phyloP scores from a whole-genome alignment of 2,888 invertebrate species.

The Cheilosia soror region DNA sequence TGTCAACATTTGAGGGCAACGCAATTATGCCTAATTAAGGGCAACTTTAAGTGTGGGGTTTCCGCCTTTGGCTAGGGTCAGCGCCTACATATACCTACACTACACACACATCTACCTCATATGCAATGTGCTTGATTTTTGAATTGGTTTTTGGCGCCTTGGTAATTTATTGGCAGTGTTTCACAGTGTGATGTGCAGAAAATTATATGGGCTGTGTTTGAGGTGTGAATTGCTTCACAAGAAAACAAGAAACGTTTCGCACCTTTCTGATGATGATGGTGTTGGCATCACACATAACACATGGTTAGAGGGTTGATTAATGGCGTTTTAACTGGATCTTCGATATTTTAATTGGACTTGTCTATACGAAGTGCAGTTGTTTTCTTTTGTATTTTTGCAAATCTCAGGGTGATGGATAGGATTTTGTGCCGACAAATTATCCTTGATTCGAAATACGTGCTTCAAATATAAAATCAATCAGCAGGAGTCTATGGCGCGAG shows the following conservation, averaged over 20 bases:
- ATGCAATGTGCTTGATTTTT: constrained; percentile 9
- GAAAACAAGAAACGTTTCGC: constrained; percentile 74
- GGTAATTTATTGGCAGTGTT: constrained; percentile 62
- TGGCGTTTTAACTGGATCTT: constrained; percentile 83
- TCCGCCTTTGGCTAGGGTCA: constrained; percentile 65
- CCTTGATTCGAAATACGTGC: constrained; percentile 55
- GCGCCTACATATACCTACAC: constrained; percentile 40
- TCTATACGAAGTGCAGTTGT: constrained; percentile 22
- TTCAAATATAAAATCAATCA: constrained; percentile 40
- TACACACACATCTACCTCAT: background rate
- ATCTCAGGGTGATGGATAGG: constrained; percentile 35
- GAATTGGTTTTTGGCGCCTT: constrained; percentile 68
- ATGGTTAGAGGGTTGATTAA: constrained; percentile 83
- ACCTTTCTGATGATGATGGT: constrained; percentile 72
- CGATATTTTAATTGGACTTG: constrained; percentile 71
- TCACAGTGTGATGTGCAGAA: constrained; percentile 68
- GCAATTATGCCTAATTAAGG: constrained; percentile 68
- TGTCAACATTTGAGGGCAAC: constrained; percentile 61
- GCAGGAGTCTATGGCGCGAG: constrained; percentile 6
- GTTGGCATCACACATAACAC: constrained; percentile 66
- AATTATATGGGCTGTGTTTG: constrained; percentile 56
- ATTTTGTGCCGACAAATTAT: constrained; percentile 41
- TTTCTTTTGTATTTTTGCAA: constrained; percentile 32
- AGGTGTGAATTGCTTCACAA: constrained; percentile 70
- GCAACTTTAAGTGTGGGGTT: constrained; percentile 44